Evolutionary conservation across 1,140 invertebrate genomes (phyloP).

Genomic region (Drosophila pruinosa): DNA sequence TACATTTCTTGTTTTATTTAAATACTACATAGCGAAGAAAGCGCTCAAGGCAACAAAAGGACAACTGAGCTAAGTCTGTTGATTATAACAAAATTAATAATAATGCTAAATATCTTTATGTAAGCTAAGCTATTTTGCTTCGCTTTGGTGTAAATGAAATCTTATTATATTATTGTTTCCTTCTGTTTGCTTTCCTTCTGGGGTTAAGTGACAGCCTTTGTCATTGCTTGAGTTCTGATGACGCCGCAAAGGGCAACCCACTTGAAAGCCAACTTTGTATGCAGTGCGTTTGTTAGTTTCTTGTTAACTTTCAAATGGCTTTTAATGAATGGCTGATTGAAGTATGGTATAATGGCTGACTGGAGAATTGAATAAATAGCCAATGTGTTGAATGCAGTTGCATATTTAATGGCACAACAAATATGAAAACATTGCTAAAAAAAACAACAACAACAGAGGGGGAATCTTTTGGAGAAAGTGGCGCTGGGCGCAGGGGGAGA

Average conservation of each 20-base stretch:
- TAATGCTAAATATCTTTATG: not conserved
- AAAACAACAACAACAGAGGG: not conserved
- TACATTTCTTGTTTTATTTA: not conserved
- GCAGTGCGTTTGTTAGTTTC: constrained; percentile 1
- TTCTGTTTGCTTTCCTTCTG: not conserved
- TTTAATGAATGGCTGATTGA: constrained; percentile 23
- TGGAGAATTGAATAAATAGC: constrained; percentile 4
- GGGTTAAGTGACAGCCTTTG: not conserved
- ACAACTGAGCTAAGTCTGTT: not conserved
- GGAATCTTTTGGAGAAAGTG: too few species aligned
- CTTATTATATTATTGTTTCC: not conserved
- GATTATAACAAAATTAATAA: not conserved
- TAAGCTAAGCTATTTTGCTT: not conserved
- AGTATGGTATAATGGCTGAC: constrained; percentile 1
- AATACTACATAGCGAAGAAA: too few species aligned
- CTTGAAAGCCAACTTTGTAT: not conserved
- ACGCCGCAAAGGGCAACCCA: not conserved
- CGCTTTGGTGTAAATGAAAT: not conserved
- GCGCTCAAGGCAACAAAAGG: not conserved
- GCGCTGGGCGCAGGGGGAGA: too few species aligned
- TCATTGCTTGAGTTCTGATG: constrained; percentile 1
- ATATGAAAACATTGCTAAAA: constrained; percentile 9
- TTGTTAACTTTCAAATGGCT: constrained; percentile 20
- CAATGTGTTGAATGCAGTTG: constrained; percentile 26
- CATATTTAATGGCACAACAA: constrained; percentile 40